Evolutionary conservation across 2,888 invertebrate genomes (phyloP).

Genomic region (Drosophila antonietae): DNA sequence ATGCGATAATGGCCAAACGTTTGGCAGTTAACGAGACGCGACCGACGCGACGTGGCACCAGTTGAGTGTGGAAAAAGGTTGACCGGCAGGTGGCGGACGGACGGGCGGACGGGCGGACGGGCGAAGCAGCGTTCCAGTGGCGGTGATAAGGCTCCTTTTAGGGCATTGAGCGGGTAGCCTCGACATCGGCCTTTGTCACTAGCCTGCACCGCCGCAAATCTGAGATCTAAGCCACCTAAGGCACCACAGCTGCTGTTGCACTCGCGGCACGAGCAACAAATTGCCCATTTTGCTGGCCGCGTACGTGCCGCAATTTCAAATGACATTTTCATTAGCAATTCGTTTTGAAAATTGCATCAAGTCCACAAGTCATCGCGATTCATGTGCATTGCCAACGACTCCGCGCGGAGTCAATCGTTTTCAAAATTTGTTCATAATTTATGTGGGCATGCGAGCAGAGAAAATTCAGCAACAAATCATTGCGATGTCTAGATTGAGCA

Average conservation of each 20-base stretch:
- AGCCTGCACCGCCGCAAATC: conserved; percentile 49
- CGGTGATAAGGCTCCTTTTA: conserved; percentile 65
- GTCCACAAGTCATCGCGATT: conserved; percentile 61
- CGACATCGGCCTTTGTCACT: conserved; percentile 57
- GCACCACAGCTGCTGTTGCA: conserved; percentile 31
- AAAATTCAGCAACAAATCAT: conserved; percentile 50
- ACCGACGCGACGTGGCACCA: conserved; percentile 54
- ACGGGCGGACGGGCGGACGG: neutral
- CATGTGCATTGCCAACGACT: conserved; percentile 49
- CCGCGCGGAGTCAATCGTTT: conserved; percentile 64
- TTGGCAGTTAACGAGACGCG: conserved; percentile 78
- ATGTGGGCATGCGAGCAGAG: conserved; percentile 42
- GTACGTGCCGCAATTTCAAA: conserved; percentile 77
- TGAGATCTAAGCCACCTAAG: conserved; percentile 46
- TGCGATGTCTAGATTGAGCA: conserved; percentile 34
- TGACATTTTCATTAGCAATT: conserved; percentile 81
- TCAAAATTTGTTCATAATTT: conserved; percentile 57
- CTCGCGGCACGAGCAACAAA: conserved; percentile 75
- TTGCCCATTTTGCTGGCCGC: conserved; percentile 75
- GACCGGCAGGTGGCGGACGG: neutral
- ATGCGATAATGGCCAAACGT: conserved; percentile 78
- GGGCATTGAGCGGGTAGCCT: conserved; percentile 52
- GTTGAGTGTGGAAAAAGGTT: neutral
- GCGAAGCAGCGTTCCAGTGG: conserved; percentile 8
- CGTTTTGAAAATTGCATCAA: conserved; percentile 77